Evolutionary conservation across 2,888 invertebrate genomes (phyloP).

Genomic region (Polydrusus cervinus): DNA sequence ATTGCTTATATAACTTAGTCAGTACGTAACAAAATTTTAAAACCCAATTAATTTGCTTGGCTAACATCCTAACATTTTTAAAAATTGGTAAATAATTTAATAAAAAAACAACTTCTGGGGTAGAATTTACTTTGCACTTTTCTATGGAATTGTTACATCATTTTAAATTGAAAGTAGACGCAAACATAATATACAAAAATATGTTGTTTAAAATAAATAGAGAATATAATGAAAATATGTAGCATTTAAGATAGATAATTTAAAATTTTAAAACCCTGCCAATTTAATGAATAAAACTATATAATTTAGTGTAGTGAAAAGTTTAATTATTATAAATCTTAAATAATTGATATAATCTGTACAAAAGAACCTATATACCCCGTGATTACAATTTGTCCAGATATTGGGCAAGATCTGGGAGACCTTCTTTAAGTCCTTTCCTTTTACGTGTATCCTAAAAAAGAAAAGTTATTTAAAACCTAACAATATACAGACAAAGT

Average conservation of each 20-base stretch:
- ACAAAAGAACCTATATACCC: conserved; percentile 67
- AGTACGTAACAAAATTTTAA: conserved; percentile 37
- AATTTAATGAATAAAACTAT: conserved; percentile 53
- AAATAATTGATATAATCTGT: conserved; percentile 67
- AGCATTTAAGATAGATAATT: conserved; percentile 6
- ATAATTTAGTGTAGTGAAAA: conserved; percentile 56
- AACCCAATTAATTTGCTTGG: conserved; percentile 19
- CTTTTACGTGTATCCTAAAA: conserved; percentile 95
- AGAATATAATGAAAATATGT: conserved; percentile 31
- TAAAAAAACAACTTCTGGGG: conserved; percentile 46
- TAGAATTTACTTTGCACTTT: conserved; percentile 58
- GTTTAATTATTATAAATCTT: conserved; percentile 60
- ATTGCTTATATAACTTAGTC: conserved; percentile 39
- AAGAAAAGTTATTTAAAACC: conserved; percentile 25
- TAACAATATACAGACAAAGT: too few relatives aligned
- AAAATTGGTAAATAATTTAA: conserved; percentile 41
- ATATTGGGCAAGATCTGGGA: conserved; percentile 96
- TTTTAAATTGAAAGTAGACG: conserved; percentile 30
- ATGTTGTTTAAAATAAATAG: not conserved
- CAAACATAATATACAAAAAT: conserved; percentile 20
- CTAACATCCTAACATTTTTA: conserved; percentile 8
- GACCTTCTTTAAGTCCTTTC: conserved; percentile 98
- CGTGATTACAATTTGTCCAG: conserved; percentile 96
- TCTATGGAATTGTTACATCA: conserved; percentile 53
- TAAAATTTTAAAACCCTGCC: conserved; percentile 49